Evolutionary conservation across 1,140 invertebrate species (phyloP).

Genomic region (Hesperophylax magnus): DNA sequence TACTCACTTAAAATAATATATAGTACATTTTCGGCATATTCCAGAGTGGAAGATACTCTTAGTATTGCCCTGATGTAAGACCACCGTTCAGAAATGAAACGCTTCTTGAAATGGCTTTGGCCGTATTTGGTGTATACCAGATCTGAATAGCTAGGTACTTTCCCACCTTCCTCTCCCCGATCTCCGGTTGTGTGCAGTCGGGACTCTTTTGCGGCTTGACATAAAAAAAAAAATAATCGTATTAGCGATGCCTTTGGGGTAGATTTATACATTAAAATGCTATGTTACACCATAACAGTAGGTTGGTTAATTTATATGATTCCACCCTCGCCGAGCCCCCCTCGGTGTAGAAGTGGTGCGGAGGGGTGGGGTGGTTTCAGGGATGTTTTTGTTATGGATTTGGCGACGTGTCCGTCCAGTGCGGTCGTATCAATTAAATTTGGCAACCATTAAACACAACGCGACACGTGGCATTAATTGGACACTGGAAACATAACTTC

Average conservation of each 20-base stretch:
- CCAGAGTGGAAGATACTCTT: too few relatives aligned
- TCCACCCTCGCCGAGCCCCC: not conserved
- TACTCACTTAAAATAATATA: too few relatives aligned
- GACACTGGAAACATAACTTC: slow-evolving; percentile 8
- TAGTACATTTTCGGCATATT: too few relatives aligned
- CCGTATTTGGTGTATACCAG: too few relatives aligned
- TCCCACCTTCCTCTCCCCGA: too few relatives aligned
- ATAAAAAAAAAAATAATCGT: too few relatives aligned
- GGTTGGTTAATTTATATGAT: slow-evolving; percentile 1
- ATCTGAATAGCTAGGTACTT: too few relatives aligned
- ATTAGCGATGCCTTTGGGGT: not conserved
- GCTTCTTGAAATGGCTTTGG: too few relatives aligned
- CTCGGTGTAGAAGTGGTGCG: not conserved
- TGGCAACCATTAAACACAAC: not conserved
- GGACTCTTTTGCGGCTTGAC: too few relatives aligned
- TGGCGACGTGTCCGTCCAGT: not conserved
- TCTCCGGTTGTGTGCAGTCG: too few relatives aligned
- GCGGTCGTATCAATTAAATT: slow-evolving; percentile 30
- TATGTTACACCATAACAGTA: slow-evolving; percentile 7
- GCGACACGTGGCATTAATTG: slow-evolving; percentile 15
- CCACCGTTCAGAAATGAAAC: too few relatives aligned
- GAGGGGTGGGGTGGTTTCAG: not conserved
- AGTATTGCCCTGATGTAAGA: too few relatives aligned
- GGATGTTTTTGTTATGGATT: slow-evolving; percentile 21
- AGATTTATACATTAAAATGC: slow-evolving; percentile 29